These are phyloP conservation scores for Poecilia picta DNA, from an alignment of 2,797 vertebrate genomes.

Conservation along the genomic window DNA sequence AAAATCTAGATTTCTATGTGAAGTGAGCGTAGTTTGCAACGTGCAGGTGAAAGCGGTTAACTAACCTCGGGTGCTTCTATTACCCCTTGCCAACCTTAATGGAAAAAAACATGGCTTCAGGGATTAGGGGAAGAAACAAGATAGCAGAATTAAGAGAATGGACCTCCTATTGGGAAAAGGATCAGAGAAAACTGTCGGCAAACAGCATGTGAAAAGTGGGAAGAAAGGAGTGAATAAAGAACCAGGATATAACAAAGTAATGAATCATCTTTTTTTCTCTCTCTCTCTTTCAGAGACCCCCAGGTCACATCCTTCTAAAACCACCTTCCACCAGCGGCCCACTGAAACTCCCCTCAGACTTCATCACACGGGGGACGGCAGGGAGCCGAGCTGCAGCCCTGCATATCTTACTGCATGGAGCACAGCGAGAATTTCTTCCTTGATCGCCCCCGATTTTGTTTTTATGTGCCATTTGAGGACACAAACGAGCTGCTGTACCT, in stretches of 20 bases:
- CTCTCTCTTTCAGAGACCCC: constrained; percentile 9
- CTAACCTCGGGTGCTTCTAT: constrained; percentile 16
- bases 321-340: constrained; percentile 25
- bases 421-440: constrained; percentile 10
- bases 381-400: constrained; percentile 24
- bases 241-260: constrained; percentile 25
- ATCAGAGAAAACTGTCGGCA: constrained; percentile 30
- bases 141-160: constrained; percentile 33
- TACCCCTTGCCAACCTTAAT: constrained; percentile 11
- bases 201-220: constrained; percentile 16
- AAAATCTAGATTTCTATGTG: constrained; percentile 3
- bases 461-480: constrained; percentile 3
- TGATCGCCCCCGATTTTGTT: constrained; percentile 18
- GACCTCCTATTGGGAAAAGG: constrained; percentile 24
- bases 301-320: constrained; percentile 22
- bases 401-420: constrained; percentile 21
- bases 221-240: constrained; percentile 27
- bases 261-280: constrained; percentile 11
- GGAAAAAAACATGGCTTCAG: constrained; percentile 18
- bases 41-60: constrained; percentile 16
- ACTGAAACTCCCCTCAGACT: constrained; percentile 20
- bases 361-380: constrained; percentile 28
- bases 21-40: constrained; percentile 20
- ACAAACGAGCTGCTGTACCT: neutral
- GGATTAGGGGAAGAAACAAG: constrained; percentile 18